Base-by-base conservation (phyloP, 1,140 invertebrate genomes). In the Drosophila ananassae region DNA sequence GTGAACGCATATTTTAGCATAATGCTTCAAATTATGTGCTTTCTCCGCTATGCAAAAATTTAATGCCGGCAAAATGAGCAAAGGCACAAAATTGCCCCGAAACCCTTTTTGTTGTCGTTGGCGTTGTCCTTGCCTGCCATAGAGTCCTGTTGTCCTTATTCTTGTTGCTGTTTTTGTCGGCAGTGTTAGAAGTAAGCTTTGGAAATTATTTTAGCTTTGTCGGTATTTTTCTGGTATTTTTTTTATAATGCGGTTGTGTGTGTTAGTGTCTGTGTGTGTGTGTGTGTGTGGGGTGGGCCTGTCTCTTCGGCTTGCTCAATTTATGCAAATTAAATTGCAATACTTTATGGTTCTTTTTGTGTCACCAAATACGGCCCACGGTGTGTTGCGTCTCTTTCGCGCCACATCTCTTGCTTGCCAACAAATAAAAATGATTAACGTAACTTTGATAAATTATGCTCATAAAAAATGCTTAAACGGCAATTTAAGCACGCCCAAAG, bases 271-370 rank as follows among this genome's bases (percentile, higher is more conserved):
- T 17, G 17, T 17, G 17, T 17, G 17, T 17, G 17, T 17, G 17
- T 17, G 17, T 17, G 17, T 17, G 21, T 51, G 68, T 52, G 37
- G 44, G 39, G 59, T 55, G 57, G 34, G 50, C 63, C 58, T 73
- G 52, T 51, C 48, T 76, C 41, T 8, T 44, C 17, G 13, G 67
- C 71, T 71, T 68, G 74, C 82, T 79, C 78, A 85, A 85, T 85
- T 85, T 85, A 85, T 85, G 82, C 83, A 85, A 85, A 85, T 89
- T 87, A 85, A 85, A 85, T 85, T 85, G 82, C 83, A 85, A 87
- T 85, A 75, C 78, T 85, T 85, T 87, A 82, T 79, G 62, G 61
- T 39, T 28, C 30, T 64, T 72, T 69, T 72, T 64, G 62, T 85
- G 81, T 85, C 82, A 85, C 82, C 74, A 46, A 39, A 61, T 41